Percentiles rank a stretch among this genome's conserved stretches.
Evolutionary conservation across 2,888 invertebrate genomes (phyloP).

Genomic region (Macaria liturata): DNA sequence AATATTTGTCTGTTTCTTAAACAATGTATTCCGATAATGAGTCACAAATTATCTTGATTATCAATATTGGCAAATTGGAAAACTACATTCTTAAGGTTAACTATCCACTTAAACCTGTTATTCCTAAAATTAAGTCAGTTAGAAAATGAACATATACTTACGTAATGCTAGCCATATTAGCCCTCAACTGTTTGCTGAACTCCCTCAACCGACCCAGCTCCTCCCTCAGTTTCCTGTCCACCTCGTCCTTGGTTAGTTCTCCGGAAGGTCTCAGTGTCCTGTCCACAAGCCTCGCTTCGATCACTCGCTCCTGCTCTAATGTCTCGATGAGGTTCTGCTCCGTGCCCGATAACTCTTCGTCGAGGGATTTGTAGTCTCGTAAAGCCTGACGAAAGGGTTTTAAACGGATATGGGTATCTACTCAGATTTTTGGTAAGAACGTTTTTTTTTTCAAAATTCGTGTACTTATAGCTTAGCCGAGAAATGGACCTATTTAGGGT

Average conservation of each 20-base stretch:
- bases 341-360: slow-evolving; percentile 86
- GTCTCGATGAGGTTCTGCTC: slow-evolving; percentile 87
- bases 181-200: slow-evolving; percentile 81
- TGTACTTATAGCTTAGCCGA: too few relatives aligned
- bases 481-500: too few relatives aligned
- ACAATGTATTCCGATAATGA: too few relatives aligned
- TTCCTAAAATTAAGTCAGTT: too few relatives aligned
- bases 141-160: slow-evolving; percentile 36
- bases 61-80: too few relatives aligned
- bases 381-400: slow-evolving; percentile 70
- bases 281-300: slow-evolving; percentile 88
- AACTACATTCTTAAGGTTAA: too few relatives aligned
- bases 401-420: too few relatives aligned
- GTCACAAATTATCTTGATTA: too few relatives aligned
- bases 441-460: too few relatives aligned
- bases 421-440: too few relatives aligned
- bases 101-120: too few relatives aligned
- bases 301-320: slow-evolving; percentile 86
- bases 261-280: slow-evolving; percentile 85
- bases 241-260: slow-evolving; percentile 86
- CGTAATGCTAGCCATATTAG: slow-evolving; percentile 85
- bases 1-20: too few relatives aligned
- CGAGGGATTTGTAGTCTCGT: slow-evolving; percentile 87
- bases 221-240: slow-evolving; percentile 84
- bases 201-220: slow-evolving; percentile 84